These are phyloP conservation scores for Eubucco bourcierii DNA, from an alignment of 2,113 vertebrate species.

Conservation along the genomic window DNA sequence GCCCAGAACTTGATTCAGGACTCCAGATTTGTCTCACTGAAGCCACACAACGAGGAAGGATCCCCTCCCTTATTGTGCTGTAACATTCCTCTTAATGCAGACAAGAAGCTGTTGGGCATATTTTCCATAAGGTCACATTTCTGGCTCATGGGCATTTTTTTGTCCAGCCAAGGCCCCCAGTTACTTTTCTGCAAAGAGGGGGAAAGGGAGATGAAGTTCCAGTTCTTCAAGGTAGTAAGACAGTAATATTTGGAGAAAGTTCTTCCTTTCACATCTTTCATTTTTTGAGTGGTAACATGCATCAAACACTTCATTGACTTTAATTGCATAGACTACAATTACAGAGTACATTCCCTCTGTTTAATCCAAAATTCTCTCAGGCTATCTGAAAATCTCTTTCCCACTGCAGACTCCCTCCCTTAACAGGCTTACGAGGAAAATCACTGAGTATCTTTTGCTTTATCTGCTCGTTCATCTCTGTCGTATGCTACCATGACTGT, in stretches of 20 bases:
- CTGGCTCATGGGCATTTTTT: background rate
- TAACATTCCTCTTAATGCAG: background rate
- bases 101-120: background rate
- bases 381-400: background rate
- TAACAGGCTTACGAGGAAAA: background rate
- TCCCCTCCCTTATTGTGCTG: fast-evolving
- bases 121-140: background rate
- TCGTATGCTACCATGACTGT: background rate
- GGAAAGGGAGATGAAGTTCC: background rate
- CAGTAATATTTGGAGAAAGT: background rate
- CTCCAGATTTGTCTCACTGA: background rate
- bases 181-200: background rate
- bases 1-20: background rate
- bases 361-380: background rate
- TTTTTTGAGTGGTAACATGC: background rate
- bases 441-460: background rate
- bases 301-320: background rate
- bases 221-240: background rate
- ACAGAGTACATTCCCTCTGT: background rate
- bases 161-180: background rate
- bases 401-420: background rate
- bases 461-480: background rate
- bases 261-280: background rate
- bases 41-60: background rate
- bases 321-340: background rate